Conservation (phyloP, 1,140 invertebrate species). For the Psilanteris sp. region DNA sequence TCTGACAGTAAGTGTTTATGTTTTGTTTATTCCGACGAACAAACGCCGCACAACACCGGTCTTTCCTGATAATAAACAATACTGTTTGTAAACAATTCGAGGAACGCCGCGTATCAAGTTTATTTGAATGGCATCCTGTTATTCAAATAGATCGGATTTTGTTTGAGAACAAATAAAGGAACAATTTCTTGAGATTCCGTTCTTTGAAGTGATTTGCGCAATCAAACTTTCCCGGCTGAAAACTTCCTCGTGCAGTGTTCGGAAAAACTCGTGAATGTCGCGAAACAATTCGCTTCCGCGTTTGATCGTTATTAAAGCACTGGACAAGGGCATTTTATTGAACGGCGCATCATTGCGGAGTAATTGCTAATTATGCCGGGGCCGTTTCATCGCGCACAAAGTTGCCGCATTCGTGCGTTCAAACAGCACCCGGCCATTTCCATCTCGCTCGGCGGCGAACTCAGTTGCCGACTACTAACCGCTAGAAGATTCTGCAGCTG, state of each 20-base stretch:
- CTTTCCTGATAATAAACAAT: no score
- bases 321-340: conserved; percentile 51
- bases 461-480: conserved; percentile 48
- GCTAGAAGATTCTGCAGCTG: conserved; percentile 65
- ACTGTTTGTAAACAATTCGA: no score
- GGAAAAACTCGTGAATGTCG: conserved; percentile 38
- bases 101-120: no score
- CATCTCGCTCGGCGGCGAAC: conserved; percentile 54
- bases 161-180: no score
- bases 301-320: conserved; percentile 48
- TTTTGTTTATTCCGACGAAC: no score
- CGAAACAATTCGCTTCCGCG: conserved; percentile 44
- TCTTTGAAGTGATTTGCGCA: conserved; percentile 6
- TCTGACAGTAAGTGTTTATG: no score
- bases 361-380: conserved; percentile 61
- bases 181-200: background rate
- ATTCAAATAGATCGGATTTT: no score
- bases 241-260: conserved; percentile 16
- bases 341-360: conserved; percentile 53
- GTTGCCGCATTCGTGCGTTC: conserved; percentile 28
- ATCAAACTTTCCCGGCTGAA: conserved; percentile 23
- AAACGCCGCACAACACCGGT: no score
- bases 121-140: no score
- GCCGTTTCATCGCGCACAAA: conserved; percentile 22
- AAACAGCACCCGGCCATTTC: conserved; percentile 49